Evolutionary conservation across 2,797 vertebrate genomes (phyloP), one percentile per base, ranked within the genome.

Genomic region (Ptychadena robeensis): DNA sequence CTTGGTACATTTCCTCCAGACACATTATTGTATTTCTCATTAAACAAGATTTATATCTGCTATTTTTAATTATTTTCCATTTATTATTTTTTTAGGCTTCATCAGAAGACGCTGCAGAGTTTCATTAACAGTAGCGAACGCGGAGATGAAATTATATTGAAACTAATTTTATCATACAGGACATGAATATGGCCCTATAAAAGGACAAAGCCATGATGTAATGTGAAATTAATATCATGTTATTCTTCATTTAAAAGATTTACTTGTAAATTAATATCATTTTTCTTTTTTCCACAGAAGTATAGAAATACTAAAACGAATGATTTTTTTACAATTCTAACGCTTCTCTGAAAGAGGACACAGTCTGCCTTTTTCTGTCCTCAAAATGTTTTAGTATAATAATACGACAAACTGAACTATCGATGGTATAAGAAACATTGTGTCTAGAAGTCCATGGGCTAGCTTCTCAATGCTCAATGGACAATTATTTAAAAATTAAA

Each of bases 21-120:
- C 64, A 74, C 35, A 70, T 85, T 74, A 69, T 75, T 80, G 57
- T 75, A 85, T 80, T 80, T 79, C 65, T 80, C 73, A 80, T 80
- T 85, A 80, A 71, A 76, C 30, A 31, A 76, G 82, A 85, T 85
- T 85, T 80, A 75, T 48, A 85, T 80, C 71, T 71, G n/a, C 18
- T 71, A 65, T 80, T 76, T 71, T 70, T 75, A 85, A 85, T 85
- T 75, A 71, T 84, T 84, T 84, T 75, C 37, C 73, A 70, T 71
- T 81, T 80, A 80, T 79, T 68, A 83, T 70, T 70, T 85, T n/a
- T 80, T 75, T 61, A 80, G 64, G 31, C 77, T 74, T 37, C 44
- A 40, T 74, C 38, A 34, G 73, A 80, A 31, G 66, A 83, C 34
- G 0, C 61, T 34, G 25, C 30, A 40, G 32, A 35, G 31, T 84